These are phyloP conservation scores for Pollenia angustigena DNA, from an alignment of 2,888 invertebrate species.

Conservation along the genomic window DNA sequence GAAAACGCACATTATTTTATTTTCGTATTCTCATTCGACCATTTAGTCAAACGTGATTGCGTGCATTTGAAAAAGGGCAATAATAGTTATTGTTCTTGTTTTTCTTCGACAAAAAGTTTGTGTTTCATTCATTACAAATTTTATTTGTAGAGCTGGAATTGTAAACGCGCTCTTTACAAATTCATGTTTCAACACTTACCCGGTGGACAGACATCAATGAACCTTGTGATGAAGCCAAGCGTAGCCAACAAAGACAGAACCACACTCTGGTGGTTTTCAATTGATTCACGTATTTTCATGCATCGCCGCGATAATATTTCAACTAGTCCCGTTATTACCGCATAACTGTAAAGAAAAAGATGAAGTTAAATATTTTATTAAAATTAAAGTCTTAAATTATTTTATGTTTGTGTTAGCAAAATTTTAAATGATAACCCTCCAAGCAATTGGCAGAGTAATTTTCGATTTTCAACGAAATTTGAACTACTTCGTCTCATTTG, in stretches of 20 bases:
- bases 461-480: too few relatives aligned
- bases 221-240: slow-evolving; percentile 83
- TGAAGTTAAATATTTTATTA: background rate
- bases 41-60: slow-evolving; percentile 26
- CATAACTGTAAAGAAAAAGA: slow-evolving; percentile 86
- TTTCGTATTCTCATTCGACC: slow-evolving; percentile 17
- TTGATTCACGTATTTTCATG: slow-evolving; percentile 88
- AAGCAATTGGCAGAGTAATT: too few relatives aligned
- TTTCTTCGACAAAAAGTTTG: background rate
- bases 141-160: background rate
- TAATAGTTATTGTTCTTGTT: slow-evolving; percentile 7
- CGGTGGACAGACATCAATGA: slow-evolving; percentile 83
- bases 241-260: slow-evolving; percentile 83
- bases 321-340: slow-evolving; percentile 91
- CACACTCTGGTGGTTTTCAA: slow-evolving; percentile 83
- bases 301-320: slow-evolving; percentile 90
- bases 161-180: background rate
- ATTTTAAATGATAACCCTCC: background rate
- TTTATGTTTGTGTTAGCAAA: background rate
- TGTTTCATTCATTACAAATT: background rate
- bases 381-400: background rate
- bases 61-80: slow-evolving; percentile 23
- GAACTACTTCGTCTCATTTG: too few relatives aligned
- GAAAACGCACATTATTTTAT: slow-evolving; percentile 47
- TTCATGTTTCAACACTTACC: slow-evolving; percentile 78